Base-by-base conservation (phyloP, 1,140 invertebrate species). In the Chelonus insularis region DNA sequence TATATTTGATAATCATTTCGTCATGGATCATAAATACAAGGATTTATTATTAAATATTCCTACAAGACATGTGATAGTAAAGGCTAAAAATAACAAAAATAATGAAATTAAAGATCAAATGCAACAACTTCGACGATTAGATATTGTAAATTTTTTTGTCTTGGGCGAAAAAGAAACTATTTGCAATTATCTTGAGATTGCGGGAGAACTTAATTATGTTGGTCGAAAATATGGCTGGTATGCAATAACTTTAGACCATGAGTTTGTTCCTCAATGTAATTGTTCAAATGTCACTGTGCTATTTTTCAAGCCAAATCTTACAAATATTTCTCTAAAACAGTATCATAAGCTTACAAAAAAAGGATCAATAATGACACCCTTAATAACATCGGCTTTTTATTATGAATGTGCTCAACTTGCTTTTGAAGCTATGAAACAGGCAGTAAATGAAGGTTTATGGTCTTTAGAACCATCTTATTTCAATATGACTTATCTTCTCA, bases 1-100 rank as follows among this genome's bases (percentile, higher is more conserved):
- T 41, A 83, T 97, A 5, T 95, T 94, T 75, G 93, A 97, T 70
- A 84, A 90, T 9, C 87, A 88, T 20, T 96, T 95, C 70, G 88
- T 92, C 1, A 94, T 95, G 90, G 91, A 94, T 68, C 91, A 95
- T 80, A 95, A 95, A 77, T 95, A 94, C 79, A 94, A 94, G 76
- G 91, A 91, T 5, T 77, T 96, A 1, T 77, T 95, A 11, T 85
- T 93, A 72, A 95, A 96, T 77, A 88, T 95, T 23, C 90, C 92
- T n/a, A 93, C 92, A 0, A 83, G 93, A 1, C 93, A 95, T 72
- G 87, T 94, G 1, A 94, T 94, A 21, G 86, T 89, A 0, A 83
- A 84, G 12, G 85, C 89, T 0, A 80, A 78, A 74, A 75, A 78
- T 45, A 68, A 64, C 65, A 76, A 79, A 37, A 81, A 79, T 62